Evolutionary conservation across 2,888 invertebrate genomes (phyloP).

Genomic region (Seira sanloemensis): DNA sequence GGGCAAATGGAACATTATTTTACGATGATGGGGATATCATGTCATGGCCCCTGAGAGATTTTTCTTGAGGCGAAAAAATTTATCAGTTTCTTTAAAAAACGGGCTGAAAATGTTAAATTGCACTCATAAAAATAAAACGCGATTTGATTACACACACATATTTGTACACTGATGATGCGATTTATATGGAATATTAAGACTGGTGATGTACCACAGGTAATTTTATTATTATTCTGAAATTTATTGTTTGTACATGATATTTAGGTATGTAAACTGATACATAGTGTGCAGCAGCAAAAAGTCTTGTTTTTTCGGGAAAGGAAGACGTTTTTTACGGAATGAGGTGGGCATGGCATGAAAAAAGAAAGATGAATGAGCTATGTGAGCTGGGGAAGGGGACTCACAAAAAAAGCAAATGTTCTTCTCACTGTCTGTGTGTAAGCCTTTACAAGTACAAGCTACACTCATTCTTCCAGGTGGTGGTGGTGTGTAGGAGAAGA

Average conservation of each 20-base stretch:
- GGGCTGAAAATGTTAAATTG: constrained; percentile 40
- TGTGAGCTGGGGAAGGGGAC: constrained; percentile 9
- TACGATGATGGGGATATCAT: constrained; percentile 29
- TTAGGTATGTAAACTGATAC: neutral
- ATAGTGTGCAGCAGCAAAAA: neutral
- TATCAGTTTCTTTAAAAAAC: constrained; percentile 1
- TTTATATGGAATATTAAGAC: neutral
- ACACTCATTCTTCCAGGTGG: neutral
- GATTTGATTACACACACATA: neutral
- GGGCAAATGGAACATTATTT: no score
- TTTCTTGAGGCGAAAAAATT: neutral
- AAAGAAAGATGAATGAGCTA: constrained; percentile 47
- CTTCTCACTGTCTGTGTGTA: neutral
- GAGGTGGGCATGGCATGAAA: constrained; percentile 27
- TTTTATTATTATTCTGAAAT: constrained; percentile 1
- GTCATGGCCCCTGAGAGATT: constrained; percentile 18
- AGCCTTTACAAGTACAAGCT: no score
- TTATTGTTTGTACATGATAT: constrained; percentile 9
- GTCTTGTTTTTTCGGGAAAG: neutral
- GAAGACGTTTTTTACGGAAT: constrained; percentile 20
- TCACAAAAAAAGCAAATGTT: constrained; percentile 5
- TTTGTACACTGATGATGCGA: neutral
- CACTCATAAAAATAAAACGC: constrained; percentile 34
- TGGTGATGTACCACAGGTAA: neutral
- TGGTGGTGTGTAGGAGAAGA: neutral